Base-by-base conservation (phyloP, 2,113 vertebrate genomes). In the Tenebrosternarchus preto region DNA sequence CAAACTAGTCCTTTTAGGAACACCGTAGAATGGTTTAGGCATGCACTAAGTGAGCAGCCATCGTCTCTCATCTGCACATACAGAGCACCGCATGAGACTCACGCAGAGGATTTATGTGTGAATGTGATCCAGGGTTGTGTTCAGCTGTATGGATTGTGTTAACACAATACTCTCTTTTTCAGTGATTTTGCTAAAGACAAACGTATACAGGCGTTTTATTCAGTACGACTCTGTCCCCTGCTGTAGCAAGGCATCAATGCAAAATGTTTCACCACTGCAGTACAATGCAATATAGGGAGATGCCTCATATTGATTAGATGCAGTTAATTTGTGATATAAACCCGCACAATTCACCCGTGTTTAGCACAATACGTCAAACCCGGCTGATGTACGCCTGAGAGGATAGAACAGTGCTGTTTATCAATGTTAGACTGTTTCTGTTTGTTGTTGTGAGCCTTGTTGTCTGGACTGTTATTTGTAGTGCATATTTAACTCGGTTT, bases 231-330 rank as follows among this genome's bases (percentile, higher is more conserved):
- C 31, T 70, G 78, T 80, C 75, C 33, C 53, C 31, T 31, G 61
- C 17, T 15, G 60, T 77, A 81, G 83, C 81, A 87, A 55, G 17
- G 86, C 69, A 67, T 79, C 86, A 90, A 84, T 91, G 92, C 92
- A 93, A 93, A 90, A 89, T 88, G 88, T 92, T 86, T 90, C 88
- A 91, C 87, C 76, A 60, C 85, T 76, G 46, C 36, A 64, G 61
- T 68, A 50, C n/a, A 19, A 64, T n/a, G 72, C 29, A 29, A 60
- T 61, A 56, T 86, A 84, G 78, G 9, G 17, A 74, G 78, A 33
- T 88, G 82, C 9, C 82, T 63, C 89, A 55, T 75, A 88, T 89
- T 88, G 88, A 90, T 89, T 84, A 85, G 59, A 71, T 87, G 82
- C 60, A 77, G 75, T 85, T 87, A 77, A 88, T 86, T 81, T 77